Evolutionary conservation across 92 coral and sea anemone species (phyloP).

Genomic region (Parazoanthus atlanticus): DNA sequence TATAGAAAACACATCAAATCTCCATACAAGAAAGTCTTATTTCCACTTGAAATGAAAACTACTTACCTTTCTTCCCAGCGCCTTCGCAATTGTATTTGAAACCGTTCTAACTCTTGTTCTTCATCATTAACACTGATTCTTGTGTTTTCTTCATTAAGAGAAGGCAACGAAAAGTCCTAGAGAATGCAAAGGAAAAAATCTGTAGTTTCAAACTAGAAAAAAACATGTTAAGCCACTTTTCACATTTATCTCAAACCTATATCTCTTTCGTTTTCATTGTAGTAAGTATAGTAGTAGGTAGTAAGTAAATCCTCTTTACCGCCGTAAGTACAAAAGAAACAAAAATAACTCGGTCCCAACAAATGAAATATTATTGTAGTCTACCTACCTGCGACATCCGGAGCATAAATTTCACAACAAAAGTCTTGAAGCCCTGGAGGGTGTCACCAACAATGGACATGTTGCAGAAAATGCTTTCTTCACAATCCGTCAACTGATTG

Average conservation of each 20-base stretch:
- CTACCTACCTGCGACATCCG: conserved; percentile 83
- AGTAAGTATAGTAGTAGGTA: neutral
- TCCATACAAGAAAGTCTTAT: too few relatives aligned
- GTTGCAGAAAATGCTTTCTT: conserved; percentile 73
- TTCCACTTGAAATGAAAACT: conserved; percentile 30
- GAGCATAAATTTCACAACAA: conserved; percentile 85
- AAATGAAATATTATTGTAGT: neutral
- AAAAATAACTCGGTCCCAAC: neutral
- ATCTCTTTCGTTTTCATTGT: neutral
- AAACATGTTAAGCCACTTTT: too few relatives aligned
- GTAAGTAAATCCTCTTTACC: too few relatives aligned
- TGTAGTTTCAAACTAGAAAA: neutral
- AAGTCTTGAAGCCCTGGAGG: conserved; percentile 72
- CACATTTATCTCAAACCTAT: too few relatives aligned
- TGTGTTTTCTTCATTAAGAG: conserved; percentile 70
- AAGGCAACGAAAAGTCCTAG: conserved; percentile 88
- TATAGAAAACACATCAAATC: conserved; percentile 75
- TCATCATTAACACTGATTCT: conserved; percentile 42
- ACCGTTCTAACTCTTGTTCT: conserved; percentile 68
- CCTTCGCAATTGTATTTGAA: conserved; percentile 72
- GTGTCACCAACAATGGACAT: conserved; percentile 54
- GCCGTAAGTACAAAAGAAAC: neutral
- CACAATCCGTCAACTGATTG: conserved; percentile 85
- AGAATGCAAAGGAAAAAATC: conserved; percentile 20
- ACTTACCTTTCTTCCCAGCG: conserved; percentile 85